These are phyloP conservation scores for Chaetops frenatus DNA, from an alignment of 2,113 vertebrate genomes.

Conservation along the genomic window DNA sequence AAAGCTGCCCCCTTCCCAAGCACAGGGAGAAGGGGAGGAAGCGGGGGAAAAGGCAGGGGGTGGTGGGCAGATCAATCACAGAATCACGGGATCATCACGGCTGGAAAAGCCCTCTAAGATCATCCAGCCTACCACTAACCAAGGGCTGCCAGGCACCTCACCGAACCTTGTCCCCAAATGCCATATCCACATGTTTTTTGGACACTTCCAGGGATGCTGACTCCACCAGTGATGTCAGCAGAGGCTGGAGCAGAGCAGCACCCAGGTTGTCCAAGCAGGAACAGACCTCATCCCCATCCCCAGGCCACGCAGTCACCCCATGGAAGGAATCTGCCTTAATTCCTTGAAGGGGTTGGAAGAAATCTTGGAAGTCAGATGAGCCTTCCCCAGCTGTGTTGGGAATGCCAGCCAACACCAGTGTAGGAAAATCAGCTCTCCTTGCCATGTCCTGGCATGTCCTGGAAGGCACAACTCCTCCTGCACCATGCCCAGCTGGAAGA, in stretches of 20 bases:
- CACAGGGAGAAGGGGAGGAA: not conserved
- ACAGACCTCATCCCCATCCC: not conserved
- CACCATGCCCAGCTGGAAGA: not conserved
- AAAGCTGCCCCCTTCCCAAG: not conserved
- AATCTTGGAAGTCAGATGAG: not conserved
- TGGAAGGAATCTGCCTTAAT: not conserved
- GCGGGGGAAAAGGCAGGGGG: not conserved
- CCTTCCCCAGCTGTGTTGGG: accelerated
- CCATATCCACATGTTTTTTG: not conserved
- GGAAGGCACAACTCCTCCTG: not conserved
- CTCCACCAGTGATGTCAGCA: not conserved
- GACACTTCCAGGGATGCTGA: not conserved
- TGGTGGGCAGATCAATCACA: not conserved
- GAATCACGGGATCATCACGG: not conserved
- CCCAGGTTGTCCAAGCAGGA: not conserved
- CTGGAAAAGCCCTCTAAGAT: not conserved
- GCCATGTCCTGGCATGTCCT: not conserved
- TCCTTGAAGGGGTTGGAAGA: not conserved
- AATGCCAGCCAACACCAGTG: not conserved
- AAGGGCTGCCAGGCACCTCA: not conserved
- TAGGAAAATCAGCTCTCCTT: not conserved
- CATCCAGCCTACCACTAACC: not conserved
- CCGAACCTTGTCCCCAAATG: not conserved
- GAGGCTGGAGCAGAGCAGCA: not conserved
- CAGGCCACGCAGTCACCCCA: not conserved